Base-by-base conservation (phyloP, 2,113 vertebrate species). In the Neogobius melanostomus region DNA sequence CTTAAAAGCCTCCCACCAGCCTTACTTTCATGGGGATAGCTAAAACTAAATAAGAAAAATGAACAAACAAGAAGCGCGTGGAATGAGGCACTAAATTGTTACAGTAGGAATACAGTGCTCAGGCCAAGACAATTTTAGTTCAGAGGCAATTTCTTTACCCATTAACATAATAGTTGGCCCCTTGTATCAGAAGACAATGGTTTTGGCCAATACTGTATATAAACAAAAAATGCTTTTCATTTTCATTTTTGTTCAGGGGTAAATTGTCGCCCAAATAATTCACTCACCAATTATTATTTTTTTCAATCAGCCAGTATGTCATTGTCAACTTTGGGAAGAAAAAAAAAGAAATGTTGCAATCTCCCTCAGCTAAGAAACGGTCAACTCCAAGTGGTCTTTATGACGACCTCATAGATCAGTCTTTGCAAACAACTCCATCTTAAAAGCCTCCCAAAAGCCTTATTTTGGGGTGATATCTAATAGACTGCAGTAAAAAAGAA, bases 291-390 rank as follows among this genome's bases (percentile, higher is more conserved):
- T 87, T 76, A n/a, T n/a, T 62, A 57, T 77, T 85, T 79, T 82
- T 85, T 87, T 85, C 82, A 74, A 75, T 86, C 85, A 86, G 78
- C 78, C 84, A 83, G 78, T 85, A 80, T 90, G 87, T 21, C 2
- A 21, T 21, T 21, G 21, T 86, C 87, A 90, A 76, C 72, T 81
- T 63, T 21, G n/a, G n/a, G n/a, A n/a, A n/a, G n/a, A n/a, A n/a
- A n/a, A n/a, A n/a, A n/a, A n/a, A n/a, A n/a, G n/a, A n/a, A n/a
- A n/a, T n/a, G n/a, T n/a, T n/a, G n/a, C n/a, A n/a, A n/a, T 21
- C 21, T 21, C 1, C 21, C 21, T 21, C 21, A 21, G 21, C 21
- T 21, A 21, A 21, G 21, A 21, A 21, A 21, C 21, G 21, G 21
- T 21, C 21, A 21, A 21, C 21, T 21, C 21, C 21, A 21, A 21